phyloP scores from a whole-genome alignment of 2,797 vertebrate genomes.

The Halcyon smyrnensis region DNA sequence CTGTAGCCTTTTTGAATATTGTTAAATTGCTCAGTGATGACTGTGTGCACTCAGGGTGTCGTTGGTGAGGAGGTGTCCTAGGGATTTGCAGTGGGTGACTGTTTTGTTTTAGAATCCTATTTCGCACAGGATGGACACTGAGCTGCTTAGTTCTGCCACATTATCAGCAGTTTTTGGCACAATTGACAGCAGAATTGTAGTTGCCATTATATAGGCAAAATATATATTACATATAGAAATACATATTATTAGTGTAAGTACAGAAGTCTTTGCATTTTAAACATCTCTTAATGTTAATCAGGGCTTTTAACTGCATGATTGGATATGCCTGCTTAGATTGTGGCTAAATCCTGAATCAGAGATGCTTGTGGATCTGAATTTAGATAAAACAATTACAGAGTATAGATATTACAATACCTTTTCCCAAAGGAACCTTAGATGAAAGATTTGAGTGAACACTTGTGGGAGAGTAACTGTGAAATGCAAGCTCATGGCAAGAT shows the following conservation, averaged over 20 bases:
- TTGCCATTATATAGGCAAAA: not conserved
- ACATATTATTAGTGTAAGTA: not conserved
- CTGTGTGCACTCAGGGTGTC: accelerated
- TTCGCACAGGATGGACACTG: not conserved
- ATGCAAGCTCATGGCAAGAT: not conserved
- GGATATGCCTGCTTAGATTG: not conserved
- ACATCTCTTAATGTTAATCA: not conserved
- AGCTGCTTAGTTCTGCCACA: not conserved
- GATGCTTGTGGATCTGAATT: not conserved
- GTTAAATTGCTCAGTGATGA: not conserved
- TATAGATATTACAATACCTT: not conserved
- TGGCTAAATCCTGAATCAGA: not conserved
- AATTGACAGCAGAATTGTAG: not conserved
- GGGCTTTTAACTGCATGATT: not conserved
- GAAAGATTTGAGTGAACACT: not conserved
- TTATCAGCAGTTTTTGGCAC: not conserved
- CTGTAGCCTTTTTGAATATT: not conserved
- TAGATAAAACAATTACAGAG: not conserved
- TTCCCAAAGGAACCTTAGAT: not conserved
- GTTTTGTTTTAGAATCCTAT: not conserved
- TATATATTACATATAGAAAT: not conserved
- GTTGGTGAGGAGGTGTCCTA: not conserved
- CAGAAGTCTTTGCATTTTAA: not conserved
- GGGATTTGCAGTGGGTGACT: not conserved
- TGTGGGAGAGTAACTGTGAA: not conserved